Evolutionary conservation across 2,888 invertebrate species (phyloP).

Genomic region (Macrosiphum euphorbiae): DNA sequence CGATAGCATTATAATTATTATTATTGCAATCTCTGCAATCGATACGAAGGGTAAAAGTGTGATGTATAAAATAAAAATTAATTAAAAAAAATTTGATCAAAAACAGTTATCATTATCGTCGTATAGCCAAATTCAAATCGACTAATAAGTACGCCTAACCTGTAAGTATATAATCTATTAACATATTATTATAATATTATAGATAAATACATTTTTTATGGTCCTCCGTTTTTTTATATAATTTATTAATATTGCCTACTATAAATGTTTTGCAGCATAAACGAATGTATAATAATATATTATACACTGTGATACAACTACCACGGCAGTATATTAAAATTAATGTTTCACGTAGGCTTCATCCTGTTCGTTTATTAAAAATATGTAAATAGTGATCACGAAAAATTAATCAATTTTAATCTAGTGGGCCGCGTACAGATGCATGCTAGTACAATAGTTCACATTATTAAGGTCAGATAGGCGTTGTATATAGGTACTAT

Average conservation of each 20-base stretch:
- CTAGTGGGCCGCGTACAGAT: conserved; percentile 6
- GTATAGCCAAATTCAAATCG: background rate
- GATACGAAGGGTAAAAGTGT: background rate
- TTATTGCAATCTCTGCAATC: background rate
- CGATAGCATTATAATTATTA: background rate
- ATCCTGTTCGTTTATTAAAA: conserved; percentile 11
- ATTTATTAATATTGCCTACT: background rate
- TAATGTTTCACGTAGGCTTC: conserved; percentile 31
- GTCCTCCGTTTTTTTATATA: background rate
- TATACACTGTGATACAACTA: background rate
- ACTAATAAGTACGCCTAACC: background rate
- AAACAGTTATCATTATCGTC: background rate
- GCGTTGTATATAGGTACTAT: background rate
- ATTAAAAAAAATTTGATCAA: too few relatives aligned
- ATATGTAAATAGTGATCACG: background rate
- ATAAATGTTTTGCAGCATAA: background rate
- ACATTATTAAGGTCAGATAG: conserved; percentile 23
- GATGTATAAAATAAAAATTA: background rate
- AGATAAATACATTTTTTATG: background rate
- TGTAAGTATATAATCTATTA: background rate
- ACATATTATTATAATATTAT: background rate
- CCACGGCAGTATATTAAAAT: background rate
- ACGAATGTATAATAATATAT: background rate
- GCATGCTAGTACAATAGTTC: conserved; percentile 31
- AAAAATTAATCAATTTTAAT: conserved; percentile 45